Evolutionary conservation across 2,888 invertebrate species (phyloP).

Genomic region (Zygothrica quintamaculata): DNA sequence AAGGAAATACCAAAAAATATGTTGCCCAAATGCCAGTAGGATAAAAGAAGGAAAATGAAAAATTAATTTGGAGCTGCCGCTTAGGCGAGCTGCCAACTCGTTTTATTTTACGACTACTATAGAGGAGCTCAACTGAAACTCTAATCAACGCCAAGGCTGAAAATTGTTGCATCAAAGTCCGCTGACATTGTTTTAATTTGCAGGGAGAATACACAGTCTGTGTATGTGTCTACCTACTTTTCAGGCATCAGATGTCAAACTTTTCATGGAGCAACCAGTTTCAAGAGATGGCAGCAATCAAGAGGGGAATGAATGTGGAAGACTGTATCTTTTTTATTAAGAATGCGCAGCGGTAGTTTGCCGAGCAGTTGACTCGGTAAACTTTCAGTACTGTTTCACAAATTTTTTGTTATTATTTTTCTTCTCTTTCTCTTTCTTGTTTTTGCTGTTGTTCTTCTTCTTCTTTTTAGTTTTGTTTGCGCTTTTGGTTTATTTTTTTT

Average conservation of each 20-base stretch:
- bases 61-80: conserved; percentile 51
- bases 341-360: conserved; percentile 44
- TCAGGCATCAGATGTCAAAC: conserved; percentile 65
- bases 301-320: background rate
- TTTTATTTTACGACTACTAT: conserved; percentile 1
- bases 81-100: conserved; percentile 41
- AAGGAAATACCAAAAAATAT: conserved; percentile 13
- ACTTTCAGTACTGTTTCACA: conserved; percentile 35
- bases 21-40: conserved; percentile 4
- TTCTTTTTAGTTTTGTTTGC: conserved; percentile 14
- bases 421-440: conserved; percentile 18
- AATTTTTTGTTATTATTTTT: conserved; percentile 21
- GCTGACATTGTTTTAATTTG: conserved; percentile 73
- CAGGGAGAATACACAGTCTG: conserved; percentile 17
- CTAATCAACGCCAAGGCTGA: conserved; percentile 50
- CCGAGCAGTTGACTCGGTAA: conserved; percentile 45
- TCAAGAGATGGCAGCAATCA: background rate
- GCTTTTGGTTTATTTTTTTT: too few species aligned
- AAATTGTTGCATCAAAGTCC: conserved; percentile 60
- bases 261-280: conserved; percentile 41
- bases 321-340: conserved; percentile 46
- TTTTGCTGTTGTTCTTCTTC: too few species aligned
- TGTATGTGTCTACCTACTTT: conserved; percentile 5
- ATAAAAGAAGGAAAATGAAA: conserved; percentile 37
- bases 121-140: conserved; percentile 31